phyloP scores from a whole-genome alignment of 2,888 invertebrate species.

The Drosophila anomalata region DNA sequence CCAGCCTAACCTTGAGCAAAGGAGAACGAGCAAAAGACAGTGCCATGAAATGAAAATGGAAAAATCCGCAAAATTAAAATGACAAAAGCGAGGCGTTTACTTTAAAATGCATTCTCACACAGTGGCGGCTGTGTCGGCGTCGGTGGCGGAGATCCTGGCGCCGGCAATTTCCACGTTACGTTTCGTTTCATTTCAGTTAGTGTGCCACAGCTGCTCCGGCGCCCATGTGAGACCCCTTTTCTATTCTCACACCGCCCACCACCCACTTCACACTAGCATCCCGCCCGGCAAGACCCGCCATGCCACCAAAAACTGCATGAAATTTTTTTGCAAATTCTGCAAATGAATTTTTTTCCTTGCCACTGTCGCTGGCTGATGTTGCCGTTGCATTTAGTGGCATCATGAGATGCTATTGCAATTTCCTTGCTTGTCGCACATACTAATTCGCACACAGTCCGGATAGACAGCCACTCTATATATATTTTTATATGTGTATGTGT shows the following conservation, averaged over 20 bases:
- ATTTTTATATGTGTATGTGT: conserved; percentile 4
- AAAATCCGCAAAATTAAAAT: conserved; percentile 80
- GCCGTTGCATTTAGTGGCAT: conserved; percentile 77
- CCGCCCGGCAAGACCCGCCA: conserved; percentile 10
- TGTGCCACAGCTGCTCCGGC: conserved; percentile 65
- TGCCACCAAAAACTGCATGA: conserved; percentile 49
- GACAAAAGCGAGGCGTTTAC: conserved; percentile 75
- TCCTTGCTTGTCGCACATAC: conserved; percentile 81
- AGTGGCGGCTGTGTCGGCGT: conserved; percentile 8
- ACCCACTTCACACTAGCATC: conserved; percentile 5
- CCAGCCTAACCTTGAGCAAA: conserved; percentile 66
- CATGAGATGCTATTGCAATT: conserved; percentile 79
- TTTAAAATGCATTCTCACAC: conserved; percentile 73
- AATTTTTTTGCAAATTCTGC: conserved; percentile 77
- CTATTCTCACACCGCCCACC: conserved; percentile 14
- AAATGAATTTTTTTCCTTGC: conserved; percentile 75
- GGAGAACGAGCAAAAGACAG: conserved; percentile 50
- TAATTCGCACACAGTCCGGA: conserved; percentile 74
- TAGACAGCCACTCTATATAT: conserved; percentile 40
- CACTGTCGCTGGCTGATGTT: conserved; percentile 44
- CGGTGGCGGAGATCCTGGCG: conserved; percentile 40
- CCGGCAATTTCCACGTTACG: conserved; percentile 75
- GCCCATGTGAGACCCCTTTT: conserved; percentile 44
- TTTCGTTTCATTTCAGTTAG: conserved; percentile 79
- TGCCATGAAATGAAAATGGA: conserved; percentile 67